These are phyloP conservation scores for Petrocephalus zakoni DNA, from an alignment of 2,113 vertebrate genomes.

Conservation along the genomic window DNA sequence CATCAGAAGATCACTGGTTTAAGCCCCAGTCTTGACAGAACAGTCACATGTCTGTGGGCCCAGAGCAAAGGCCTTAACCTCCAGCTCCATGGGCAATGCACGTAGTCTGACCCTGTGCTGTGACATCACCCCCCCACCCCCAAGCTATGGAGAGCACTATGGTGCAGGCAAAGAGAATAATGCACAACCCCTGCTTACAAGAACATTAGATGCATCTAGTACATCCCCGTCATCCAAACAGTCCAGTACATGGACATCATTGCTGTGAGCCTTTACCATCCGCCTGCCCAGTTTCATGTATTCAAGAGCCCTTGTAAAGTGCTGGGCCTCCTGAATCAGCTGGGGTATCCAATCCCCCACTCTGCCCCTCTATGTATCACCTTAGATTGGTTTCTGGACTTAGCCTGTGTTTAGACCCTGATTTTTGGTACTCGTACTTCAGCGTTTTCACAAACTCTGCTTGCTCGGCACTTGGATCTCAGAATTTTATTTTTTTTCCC, in stretches of 20 bases:
- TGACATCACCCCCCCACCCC: neutral
- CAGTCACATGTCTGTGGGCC: neutral
- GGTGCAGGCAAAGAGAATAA: neutral
- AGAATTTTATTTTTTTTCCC: neutral
- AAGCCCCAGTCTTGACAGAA: neutral
- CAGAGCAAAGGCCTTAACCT: neutral
- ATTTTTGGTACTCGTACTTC: neutral
- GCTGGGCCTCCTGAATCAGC: too few species aligned
- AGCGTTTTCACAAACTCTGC: neutral
- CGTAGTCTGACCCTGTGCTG: neutral
- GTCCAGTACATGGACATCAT: neutral
- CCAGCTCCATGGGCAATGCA: neutral
- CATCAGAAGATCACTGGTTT: neutral
- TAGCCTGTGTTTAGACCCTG: neutral
- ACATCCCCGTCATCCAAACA: neutral
- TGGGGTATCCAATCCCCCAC: too few species aligned
- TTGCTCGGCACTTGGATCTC: neutral
- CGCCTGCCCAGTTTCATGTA: too few species aligned
- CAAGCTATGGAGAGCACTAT: neutral
- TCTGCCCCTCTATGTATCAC: too few species aligned
- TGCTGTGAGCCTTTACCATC: too few species aligned
- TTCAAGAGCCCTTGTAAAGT: too few species aligned
- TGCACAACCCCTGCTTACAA: neutral
- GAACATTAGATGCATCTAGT: neutral
- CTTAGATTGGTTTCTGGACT: too few species aligned